Evolutionary conservation across 1,140 invertebrate species (phyloP).

Genomic region (Saxidomus purpurata): DNA sequence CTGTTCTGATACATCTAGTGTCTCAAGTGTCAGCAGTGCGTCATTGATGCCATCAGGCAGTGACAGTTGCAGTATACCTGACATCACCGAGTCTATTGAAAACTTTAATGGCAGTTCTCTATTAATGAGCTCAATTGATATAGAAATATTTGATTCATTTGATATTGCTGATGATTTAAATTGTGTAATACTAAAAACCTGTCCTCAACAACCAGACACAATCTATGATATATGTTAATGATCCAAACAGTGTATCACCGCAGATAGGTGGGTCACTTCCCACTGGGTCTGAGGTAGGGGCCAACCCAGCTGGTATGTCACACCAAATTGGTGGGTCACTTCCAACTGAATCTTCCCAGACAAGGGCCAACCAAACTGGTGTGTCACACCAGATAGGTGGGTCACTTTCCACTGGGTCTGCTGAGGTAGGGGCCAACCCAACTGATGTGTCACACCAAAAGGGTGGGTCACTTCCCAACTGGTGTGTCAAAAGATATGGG

Average conservation of each 20-base stretch:
- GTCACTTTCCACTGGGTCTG: not conserved
- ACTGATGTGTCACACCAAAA: not conserved
- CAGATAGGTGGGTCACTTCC: not conserved
- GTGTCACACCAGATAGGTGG: not conserved
- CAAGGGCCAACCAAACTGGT: not conserved
- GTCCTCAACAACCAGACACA: not conserved
- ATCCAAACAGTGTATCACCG: not conserved
- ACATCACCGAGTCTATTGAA: not conserved
- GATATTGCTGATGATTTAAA: not conserved
- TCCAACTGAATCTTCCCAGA: not conserved
- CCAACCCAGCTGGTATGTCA: not conserved
- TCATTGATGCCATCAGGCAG: not conserved
- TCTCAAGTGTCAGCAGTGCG: conserved; percentile 26
- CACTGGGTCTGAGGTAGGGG: not conserved
- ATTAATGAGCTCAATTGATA: not conserved
- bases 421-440: no score
- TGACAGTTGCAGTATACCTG: not conserved
- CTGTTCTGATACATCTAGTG: not conserved
- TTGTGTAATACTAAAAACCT: no score
- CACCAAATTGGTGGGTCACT: not conserved
- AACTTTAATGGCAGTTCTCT: not conserved
- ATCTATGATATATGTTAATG: not conserved
- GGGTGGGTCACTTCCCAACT: not conserved
- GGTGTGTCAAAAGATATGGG: not conserved
- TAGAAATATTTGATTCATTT: conserved; percentile 1